Evolutionary conservation across 1,140 invertebrate genomes (phyloP).

Genomic region (Cydia pomonella): DNA sequence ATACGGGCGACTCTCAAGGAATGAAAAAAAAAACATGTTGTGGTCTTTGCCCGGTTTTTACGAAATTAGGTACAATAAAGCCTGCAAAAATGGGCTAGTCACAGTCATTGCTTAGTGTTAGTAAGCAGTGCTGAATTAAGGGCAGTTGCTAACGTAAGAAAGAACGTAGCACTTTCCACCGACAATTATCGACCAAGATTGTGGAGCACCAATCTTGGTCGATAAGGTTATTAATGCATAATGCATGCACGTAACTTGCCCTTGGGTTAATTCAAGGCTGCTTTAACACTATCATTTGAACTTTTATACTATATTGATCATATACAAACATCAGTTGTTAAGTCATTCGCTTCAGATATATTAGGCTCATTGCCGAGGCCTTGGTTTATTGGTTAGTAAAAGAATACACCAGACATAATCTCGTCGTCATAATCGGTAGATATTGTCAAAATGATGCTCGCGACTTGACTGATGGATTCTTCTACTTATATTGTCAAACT

Average conservation of each 20-base stretch:
- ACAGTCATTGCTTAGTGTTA: background rate
- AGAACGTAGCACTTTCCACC: background rate
- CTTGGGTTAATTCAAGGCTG: background rate
- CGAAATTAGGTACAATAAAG: background rate
- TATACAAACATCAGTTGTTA: background rate
- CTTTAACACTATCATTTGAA: background rate
- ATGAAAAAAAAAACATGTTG: too few species aligned
- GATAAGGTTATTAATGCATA: too few species aligned
- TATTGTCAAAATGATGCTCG: slow-evolving; percentile 3
- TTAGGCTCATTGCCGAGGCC: slow-evolving; percentile 1
- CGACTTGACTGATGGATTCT: background rate
- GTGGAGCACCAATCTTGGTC: too few species aligned
- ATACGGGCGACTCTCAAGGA: too few species aligned
- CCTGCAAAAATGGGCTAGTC: background rate
- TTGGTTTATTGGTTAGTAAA: background rate
- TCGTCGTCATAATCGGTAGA: background rate
- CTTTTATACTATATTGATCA: background rate
- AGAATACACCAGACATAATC: background rate
- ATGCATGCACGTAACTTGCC: background rate
- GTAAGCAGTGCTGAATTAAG: slow-evolving; percentile 7
- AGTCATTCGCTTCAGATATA: background rate
- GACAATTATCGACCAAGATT: background rate
- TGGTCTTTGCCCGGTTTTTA: background rate
- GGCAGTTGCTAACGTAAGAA: background rate
- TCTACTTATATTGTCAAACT: slow-evolving; percentile 10